Percentiles rank a stretch among this genome's conserved stretches.
These are phyloP conservation scores for Gadus chalcogrammus DNA, from an alignment of 2,113 vertebrate species.

Conservation along the genomic window DNA sequence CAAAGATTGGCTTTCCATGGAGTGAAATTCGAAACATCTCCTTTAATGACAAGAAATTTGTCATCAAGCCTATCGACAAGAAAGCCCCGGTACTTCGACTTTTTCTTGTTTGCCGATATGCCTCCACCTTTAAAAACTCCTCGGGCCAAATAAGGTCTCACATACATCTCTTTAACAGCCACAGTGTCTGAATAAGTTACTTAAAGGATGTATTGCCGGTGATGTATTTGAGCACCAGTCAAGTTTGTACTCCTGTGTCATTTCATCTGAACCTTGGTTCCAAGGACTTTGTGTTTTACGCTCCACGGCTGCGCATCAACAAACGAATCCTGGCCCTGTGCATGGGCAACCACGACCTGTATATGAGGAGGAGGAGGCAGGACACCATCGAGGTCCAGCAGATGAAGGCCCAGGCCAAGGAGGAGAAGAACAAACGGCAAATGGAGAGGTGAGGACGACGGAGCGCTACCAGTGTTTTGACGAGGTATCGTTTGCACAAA, in stretches of 20 bases:
- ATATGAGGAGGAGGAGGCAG: constrained; percentile 94
- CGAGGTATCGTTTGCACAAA: constrained; percentile 18
- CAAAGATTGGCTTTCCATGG: constrained; percentile 98
- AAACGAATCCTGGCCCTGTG: constrained; percentile 96
- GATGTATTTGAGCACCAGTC: constrained; percentile 2
- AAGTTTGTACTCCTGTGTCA: background rate
- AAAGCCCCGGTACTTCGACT: constrained; percentile 83
- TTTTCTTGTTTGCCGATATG: background rate
- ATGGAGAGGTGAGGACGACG: constrained; percentile 80
- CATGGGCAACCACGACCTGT: constrained; percentile 99
- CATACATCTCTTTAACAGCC: background rate
- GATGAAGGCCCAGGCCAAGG: constrained; percentile 97
- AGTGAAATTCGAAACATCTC: constrained; percentile 98
- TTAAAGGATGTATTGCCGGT: background rate
- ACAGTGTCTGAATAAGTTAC: background rate
- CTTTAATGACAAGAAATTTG: constrained; percentile 98
- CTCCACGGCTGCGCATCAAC: constrained; percentile 94
- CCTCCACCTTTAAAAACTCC: background rate
- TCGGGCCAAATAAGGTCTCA: background rate
- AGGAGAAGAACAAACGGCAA: constrained; percentile 95
- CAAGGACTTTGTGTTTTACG: constrained; percentile 97
- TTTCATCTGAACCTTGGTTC: constrained; percentile 8
- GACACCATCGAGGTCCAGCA: constrained; percentile 99
- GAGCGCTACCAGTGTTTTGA: background rate
- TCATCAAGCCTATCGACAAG: constrained; percentile 98